Base-by-base conservation (phyloP, 2,888 invertebrate genomes). In the Leistus spinibarbis region DNA sequence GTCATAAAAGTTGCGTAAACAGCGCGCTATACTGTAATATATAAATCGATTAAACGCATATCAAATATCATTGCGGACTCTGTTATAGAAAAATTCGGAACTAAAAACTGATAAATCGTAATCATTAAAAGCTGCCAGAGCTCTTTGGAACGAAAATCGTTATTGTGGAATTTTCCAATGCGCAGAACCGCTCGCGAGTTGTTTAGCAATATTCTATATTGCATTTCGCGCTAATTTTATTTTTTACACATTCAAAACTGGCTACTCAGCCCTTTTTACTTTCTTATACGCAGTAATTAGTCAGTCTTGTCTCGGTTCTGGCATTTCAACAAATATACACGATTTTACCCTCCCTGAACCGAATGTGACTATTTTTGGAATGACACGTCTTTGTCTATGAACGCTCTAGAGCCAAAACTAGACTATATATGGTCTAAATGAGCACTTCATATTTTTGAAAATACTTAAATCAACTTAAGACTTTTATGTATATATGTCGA, bases 81-180 rank as follows among this genome's bases (percentile, higher is more conserved):
- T 73, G 63, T 68, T n/a, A 74, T 68, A 68, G 68, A 68, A 74
- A 74, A 74, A 74, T 68, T 40, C 7, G 7, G 7, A 40, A 40
- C 40, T 1, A 7, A 40, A n/a, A 20, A 53, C 67, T 62, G 74
- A 74, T 74, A 74, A 22, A 40, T 74, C 66, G 23, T 66, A 27
- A 22, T 60, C 22, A 60, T 20, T 60, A 7, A 19, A 60, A 20
- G 22, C 19, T 3, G 60, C n/a, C n/a, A 19, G 19, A 22, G 20
- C 60, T 60, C 40, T 10, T 60, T 10, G 10, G 22, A 60, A 60
- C 60, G n/a, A 22, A 60, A 60, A 66, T 53, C 66, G 57, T 54
- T 23, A 56, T 65, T 64, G 16, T 17, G 65, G 65, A 72, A 65
- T 60, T 70, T 69, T 69, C 69, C 69, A 69, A 54, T 70, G 63